Conservation (phyloP, 2,888 invertebrate species). For the Osedax fenrisi region DNA sequence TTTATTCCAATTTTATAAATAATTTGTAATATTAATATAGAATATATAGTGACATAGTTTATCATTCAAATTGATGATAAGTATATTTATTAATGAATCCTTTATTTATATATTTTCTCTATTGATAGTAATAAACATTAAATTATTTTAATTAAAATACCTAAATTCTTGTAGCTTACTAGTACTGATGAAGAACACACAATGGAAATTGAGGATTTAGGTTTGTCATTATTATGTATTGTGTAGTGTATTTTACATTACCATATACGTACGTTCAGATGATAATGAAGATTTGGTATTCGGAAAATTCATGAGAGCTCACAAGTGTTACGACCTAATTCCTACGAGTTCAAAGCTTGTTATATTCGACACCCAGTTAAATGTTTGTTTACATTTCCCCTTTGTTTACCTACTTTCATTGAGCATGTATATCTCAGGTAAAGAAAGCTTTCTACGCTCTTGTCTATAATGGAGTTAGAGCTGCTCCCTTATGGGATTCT, state of each 20-base stretch:
- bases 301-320: slow-evolving; percentile 97
- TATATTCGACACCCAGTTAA: slow-evolving; percentile 93
- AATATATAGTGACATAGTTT: no score
- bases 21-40: no score
- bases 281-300: slow-evolving; percentile 93
- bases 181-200: slow-evolving; percentile 36
- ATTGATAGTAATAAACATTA: no score
- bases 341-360: slow-evolving; percentile 97
- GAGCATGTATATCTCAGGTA: slow-evolving; percentile 52
- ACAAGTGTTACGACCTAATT: slow-evolving; percentile 98
- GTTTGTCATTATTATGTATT: slow-evolving; percentile 36
- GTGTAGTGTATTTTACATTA: no score
- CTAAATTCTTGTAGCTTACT: slow-evolving; percentile 32
- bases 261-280: slow-evolving; percentile 63
- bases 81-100: no score
- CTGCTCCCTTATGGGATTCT: slow-evolving; percentile 94
- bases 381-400: slow-evolving; percentile 50
- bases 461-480: slow-evolving; percentile 93
- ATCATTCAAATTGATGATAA: no score
- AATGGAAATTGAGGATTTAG: slow-evolving; percentile 48
- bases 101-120: no score
- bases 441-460: slow-evolving; percentile 83
- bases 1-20: no score
- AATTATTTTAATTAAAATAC: no score
- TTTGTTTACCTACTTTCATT: no score